These are phyloP conservation scores for Andrena marginata DNA, from an alignment of 2,888 invertebrate species.

Conservation along the genomic window DNA sequence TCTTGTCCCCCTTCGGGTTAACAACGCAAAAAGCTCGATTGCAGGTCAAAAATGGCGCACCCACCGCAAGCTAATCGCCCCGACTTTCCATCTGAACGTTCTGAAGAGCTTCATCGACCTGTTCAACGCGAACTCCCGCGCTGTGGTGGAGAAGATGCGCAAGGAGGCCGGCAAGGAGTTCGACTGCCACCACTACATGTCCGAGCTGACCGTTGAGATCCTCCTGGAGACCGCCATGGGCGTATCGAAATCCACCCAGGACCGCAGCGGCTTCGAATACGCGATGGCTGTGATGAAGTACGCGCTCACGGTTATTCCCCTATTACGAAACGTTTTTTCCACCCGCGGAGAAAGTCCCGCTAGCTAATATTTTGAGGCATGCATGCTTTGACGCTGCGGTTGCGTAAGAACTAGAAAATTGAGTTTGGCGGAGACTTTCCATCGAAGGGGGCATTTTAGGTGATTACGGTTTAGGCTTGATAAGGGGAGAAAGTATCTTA, in stretches of 20 bases:
- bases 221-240: conserved; percentile 95
- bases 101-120: conserved; percentile 94
- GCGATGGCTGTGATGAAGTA: conserved; percentile 95
- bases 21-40: conserved; percentile 1
- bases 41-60: conserved; percentile 94
- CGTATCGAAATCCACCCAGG: conserved; percentile 93
- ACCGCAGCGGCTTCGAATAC: conserved; percentile 93
- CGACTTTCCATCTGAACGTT: conserved; percentile 95
- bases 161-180: conserved; percentile 89
- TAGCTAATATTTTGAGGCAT: neutral
- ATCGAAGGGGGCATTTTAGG: neutral
- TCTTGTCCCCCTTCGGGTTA: neutral
- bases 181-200: conserved; percentile 94
- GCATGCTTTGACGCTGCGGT: neutral
- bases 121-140: conserved; percentile 93
- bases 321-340: conserved; percentile 5
- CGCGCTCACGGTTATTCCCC: conserved; percentile 55
- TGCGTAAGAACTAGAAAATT: conserved; percentile 25
- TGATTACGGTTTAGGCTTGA: neutral
- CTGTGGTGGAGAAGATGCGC: conserved; percentile 90
- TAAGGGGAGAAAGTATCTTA: too few species aligned
- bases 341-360: conserved; percentile 43
- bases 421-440: neutral
- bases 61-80: conserved; percentile 94
- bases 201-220: conserved; percentile 94